Conservation (phyloP, 2,113 vertebrate species). For the Dasyurus viverrinus region DNA sequence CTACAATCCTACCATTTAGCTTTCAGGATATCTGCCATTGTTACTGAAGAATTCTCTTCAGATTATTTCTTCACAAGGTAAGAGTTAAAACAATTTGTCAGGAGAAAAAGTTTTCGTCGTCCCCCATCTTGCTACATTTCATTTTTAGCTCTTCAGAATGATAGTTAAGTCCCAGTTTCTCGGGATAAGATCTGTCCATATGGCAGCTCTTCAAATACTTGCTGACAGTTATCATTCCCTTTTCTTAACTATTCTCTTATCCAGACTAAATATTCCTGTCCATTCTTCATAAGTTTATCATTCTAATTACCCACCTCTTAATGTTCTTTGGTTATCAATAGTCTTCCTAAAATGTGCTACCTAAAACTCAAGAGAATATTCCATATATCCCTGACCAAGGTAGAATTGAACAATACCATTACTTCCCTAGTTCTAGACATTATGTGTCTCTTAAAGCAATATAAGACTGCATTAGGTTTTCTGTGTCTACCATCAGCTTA, state of each 20-base stretch:
- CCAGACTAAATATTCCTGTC: background rate
- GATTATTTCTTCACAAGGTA: background rate
- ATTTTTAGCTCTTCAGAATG: background rate
- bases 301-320: background rate
- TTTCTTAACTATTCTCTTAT: background rate
- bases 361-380: background rate
- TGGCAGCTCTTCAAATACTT: background rate
- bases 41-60: background rate
- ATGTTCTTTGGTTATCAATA: background rate
- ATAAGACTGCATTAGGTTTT: background rate
- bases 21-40: background rate
- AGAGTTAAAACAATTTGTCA: background rate
- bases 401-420: background rate
- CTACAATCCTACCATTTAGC: background rate
- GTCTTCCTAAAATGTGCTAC: background rate
- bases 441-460: background rate
- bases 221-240: background rate
- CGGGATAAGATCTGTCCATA: too few species aligned
- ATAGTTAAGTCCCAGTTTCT: background rate
- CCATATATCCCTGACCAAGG: background rate
- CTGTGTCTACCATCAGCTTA: background rate
- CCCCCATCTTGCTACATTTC: background rate
- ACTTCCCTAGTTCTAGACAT: background rate
- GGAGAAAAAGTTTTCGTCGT: background rate
- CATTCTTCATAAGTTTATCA: background rate